phyloP scores from a whole-genome alignment of 2,888 invertebrate species.

The Eristalis arbustorum region DNA sequence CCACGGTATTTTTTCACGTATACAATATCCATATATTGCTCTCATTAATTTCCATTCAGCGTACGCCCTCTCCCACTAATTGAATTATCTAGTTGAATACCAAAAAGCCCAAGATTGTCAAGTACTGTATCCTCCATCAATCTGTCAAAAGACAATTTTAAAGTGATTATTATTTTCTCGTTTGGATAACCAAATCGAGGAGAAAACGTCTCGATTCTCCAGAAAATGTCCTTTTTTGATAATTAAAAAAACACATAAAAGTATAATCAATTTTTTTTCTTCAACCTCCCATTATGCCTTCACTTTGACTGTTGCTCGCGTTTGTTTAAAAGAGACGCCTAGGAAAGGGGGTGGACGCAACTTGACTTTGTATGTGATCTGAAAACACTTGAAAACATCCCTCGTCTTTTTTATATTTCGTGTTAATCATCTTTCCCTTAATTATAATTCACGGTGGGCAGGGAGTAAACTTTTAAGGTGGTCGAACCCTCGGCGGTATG shows the following conservation, averaged over 20 bases:
- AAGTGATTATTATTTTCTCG: constrained; percentile 58
- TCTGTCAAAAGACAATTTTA: constrained; percentile 62
- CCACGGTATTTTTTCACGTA: no score
- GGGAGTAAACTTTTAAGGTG: constrained; percentile 57
- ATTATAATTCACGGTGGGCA: constrained; percentile 61
- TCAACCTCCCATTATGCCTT: not conserved
- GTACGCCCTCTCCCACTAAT: constrained; percentile 15
- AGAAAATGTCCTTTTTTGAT: constrained; percentile 60
- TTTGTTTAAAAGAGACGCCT: constrained; percentile 24
- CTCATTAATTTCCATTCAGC: constrained; percentile 14
- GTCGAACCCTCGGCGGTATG: constrained; percentile 66
- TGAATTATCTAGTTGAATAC: constrained; percentile 56
- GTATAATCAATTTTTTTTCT: constrained; percentile 55
- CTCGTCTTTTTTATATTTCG: constrained; percentile 42
- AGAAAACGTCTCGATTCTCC: constrained; percentile 35
- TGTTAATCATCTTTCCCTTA: constrained; percentile 69
- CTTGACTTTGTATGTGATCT: constrained; percentile 64
- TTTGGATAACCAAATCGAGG: constrained; percentile 37
- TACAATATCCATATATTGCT: not conserved
- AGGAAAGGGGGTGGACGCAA: constrained; percentile 34
- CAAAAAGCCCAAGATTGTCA: constrained; percentile 16
- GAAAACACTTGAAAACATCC: constrained; percentile 66
- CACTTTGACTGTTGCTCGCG: constrained; percentile 28
- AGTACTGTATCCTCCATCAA: constrained; percentile 44
- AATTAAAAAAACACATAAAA: constrained; percentile 66